Base-by-base conservation (phyloP, 2,113 vertebrate species). In the Oncorhynchus mykiss region DNA sequence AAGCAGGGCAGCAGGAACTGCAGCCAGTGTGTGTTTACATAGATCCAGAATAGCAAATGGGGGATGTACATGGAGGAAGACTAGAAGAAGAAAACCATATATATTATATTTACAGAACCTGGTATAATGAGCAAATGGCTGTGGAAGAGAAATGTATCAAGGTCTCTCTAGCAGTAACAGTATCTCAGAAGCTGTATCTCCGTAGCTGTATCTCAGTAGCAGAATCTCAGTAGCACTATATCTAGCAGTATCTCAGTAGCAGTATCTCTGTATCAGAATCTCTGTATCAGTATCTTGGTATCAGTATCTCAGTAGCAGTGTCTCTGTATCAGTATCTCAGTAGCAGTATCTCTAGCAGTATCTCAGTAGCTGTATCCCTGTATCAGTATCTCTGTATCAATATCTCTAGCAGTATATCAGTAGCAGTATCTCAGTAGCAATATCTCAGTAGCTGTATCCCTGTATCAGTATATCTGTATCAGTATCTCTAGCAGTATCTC, bases 111-210 rank as follows among this genome's bases (percentile, higher is more conserved):
- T 54, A 54, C 51, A 54, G 14, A 54, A 54, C 2, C 3, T 54
- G 5, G 49, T 65, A 82, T 84, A 34, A 65, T 64, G 67, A 65
- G 72, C 39, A 81, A 86, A 54, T 24, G 29, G 8, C 45, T 60
- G 29, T 67, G 60, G 65, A 20, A 39, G 60, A 76, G 78, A 83
- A 80, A 86, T 75, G 77, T 82, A 48, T 77, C 71, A 81, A 67
- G 66, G 29, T 13, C 77, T 54, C 51, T 14, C 14, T 54, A 54
- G 51, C 16, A 54, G 13, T 14, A 45, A 0, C 39, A 54, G 49
- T 54, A 54, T 54, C 8, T 45, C 39, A 11, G 6, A 1, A 29
- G 27, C 13, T 0, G 59, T 4, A 78, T 69, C 78, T 74, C 70
- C 76, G 79, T 80, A 54, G 6, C 64, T 22, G 18, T 39, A 39